Evolutionary conservation across 2,888 invertebrate species (phyloP).

Genomic region (Drosophila mettleri): DNA sequence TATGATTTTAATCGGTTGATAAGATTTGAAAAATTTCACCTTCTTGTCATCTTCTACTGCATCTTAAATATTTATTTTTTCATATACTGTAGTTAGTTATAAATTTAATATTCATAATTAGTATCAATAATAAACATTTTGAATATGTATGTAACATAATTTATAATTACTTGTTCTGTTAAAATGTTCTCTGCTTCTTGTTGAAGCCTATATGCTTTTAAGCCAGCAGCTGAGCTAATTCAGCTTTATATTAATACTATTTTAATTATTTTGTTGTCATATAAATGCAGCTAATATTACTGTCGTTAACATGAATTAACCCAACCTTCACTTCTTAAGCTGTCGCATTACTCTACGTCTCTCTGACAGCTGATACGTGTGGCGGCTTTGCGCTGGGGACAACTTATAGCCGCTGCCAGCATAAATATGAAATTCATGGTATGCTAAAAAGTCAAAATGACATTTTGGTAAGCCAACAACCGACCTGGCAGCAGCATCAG

Average conservation of each 20-base stretch:
- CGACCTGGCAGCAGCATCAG: slow-evolving; percentile 25
- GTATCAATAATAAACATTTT: too few species aligned
- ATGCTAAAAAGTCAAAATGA: slow-evolving; percentile 50
- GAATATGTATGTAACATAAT: too few species aligned
- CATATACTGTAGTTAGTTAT: too few species aligned
- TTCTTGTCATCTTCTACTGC: too few species aligned
- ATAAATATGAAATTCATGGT: slow-evolving; percentile 39
- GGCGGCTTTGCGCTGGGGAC: slow-evolving; percentile 24
- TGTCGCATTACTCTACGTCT: slow-evolving; percentile 8
- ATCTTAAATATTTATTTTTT: too few species aligned
- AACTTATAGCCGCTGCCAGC: slow-evolving; percentile 26
- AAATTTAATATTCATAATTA: too few species aligned
- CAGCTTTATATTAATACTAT: slow-evolving; percentile 2
- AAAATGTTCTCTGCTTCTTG: too few species aligned
- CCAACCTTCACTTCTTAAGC: slow-evolving; percentile 11
- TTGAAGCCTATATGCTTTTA: not conserved
- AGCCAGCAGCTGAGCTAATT: not conserved
- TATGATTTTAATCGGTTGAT: too few species aligned
- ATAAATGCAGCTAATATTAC: slow-evolving; percentile 5
- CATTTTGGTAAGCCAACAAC: slow-evolving; percentile 34
- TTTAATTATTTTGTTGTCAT: slow-evolving; percentile 2
- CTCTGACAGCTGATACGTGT: slow-evolving; percentile 29
- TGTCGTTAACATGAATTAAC: slow-evolving; percentile 13
- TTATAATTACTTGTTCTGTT: too few species aligned
- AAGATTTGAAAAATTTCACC: too few species aligned